These are phyloP conservation scores for Agonopterix subpropinquella DNA, from an alignment of 2,888 invertebrate species.

Conservation along the genomic window DNA sequence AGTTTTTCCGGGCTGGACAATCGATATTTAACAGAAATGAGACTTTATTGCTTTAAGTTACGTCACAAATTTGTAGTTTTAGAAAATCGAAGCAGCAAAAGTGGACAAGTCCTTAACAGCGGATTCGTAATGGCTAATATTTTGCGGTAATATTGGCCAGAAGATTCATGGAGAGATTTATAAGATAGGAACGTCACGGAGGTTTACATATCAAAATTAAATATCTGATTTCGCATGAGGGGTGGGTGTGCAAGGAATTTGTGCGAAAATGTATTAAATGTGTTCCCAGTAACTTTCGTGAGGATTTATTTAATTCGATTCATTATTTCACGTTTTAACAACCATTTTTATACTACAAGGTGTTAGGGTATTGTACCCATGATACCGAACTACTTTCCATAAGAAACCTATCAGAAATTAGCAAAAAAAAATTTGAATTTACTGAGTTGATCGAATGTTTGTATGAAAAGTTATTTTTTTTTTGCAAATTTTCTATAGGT, in stretches of 20 bases:
- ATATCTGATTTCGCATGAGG: slow-evolving; percentile 41
- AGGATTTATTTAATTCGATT: too few relatives aligned
- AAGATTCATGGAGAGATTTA: slow-evolving; percentile 66
- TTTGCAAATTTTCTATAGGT: too few relatives aligned
- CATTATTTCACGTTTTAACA: too few relatives aligned
- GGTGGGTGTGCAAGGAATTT: slow-evolving; percentile 15
- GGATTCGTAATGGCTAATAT: slow-evolving; percentile 68
- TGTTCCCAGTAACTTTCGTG: too few relatives aligned
- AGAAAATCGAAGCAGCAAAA: neutral
- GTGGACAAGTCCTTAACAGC: neutral
- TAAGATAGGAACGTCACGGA: slow-evolving; percentile 50
- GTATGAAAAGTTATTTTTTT: too few relatives aligned
- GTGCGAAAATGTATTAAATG: neutral
- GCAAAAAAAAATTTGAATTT: too few relatives aligned
- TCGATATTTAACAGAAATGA: neutral
- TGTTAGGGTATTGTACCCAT: too few relatives aligned
- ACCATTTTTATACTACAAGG: too few relatives aligned
- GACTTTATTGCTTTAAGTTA: neutral
- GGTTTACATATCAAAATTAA: slow-evolving; percentile 71
- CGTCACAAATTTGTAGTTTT: neutral
- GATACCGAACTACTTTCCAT: too few relatives aligned
- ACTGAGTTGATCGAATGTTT: too few relatives aligned
- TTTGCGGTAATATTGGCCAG: slow-evolving; percentile 67
- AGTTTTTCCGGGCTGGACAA: neutral
- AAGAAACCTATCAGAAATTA: too few relatives aligned